A percentile compares a stretch with the other conserved stretches of the same genome.
Evolutionary conservation across 1,140 invertebrate species (phyloP).

Genomic region (Plectrocnemia conspersa): DNA sequence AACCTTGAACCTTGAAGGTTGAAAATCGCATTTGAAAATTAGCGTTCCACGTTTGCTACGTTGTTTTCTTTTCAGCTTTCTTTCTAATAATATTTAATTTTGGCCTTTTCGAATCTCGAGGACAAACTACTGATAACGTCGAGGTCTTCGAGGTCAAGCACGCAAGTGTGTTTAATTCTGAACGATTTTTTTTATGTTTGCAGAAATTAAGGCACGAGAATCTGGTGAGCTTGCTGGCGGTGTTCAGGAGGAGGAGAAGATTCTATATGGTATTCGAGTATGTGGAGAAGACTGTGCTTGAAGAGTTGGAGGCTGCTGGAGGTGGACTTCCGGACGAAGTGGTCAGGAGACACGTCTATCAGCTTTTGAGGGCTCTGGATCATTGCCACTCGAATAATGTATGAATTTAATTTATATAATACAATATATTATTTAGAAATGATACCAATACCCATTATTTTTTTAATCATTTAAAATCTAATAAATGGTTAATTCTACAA

Average conservation of each 20-base stretch:
- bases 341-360: constrained; percentile 71
- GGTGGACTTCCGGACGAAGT: constrained; percentile 68
- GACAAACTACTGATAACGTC: no score
- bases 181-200: constrained; percentile 27
- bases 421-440: no score
- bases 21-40: no score
- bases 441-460: no score
- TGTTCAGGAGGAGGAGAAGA: constrained; percentile 75
- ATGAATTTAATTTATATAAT: no score
- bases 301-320: constrained; percentile 69
- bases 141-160: no score
- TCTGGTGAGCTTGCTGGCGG: constrained; percentile 82
- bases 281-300: constrained; percentile 78
- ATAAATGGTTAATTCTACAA: no score
- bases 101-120: no score
- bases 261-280: constrained; percentile 89
- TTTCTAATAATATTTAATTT: background rate
- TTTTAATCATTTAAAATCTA: no score
- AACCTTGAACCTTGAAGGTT: no score
- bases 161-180: no score
- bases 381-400: constrained; percentile 84
- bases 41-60: no score
- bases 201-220: constrained; percentile 86
- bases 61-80: background rate
- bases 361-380: constrained; percentile 76